Percentiles rank a stretch among this genome's conserved stretches.
phyloP scores from a whole-genome alignment of 2,113 vertebrate species.

The Clarias gariepinus region DNA sequence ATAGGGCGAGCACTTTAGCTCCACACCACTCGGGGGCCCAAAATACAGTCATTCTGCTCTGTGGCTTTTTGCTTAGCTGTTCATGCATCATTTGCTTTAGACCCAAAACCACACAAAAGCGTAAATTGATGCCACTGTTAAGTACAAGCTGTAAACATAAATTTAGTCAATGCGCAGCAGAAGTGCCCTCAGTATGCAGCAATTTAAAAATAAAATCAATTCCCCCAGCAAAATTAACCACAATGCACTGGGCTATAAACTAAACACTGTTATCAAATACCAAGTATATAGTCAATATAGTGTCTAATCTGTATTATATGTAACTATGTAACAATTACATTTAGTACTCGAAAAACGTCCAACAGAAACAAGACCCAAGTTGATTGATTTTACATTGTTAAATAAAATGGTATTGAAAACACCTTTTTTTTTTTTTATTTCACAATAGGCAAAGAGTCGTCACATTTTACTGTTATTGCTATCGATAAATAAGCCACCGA shows the following conservation, averaged over 20 bases:
- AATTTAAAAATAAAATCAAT: not conserved
- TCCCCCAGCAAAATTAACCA: not conserved
- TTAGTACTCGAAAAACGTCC: not conserved
- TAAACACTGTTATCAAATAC: not conserved
- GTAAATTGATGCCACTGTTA: not conserved
- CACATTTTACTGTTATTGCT: not conserved
- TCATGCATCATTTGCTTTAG: not conserved
- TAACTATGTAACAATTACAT: not conserved
- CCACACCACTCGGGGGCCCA: not conserved
- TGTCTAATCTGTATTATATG: not conserved
- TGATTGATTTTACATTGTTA: not conserved
- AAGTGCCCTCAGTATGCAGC: not conserved
- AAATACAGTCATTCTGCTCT: not conserved
- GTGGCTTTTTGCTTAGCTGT: not conserved
- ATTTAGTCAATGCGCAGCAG: not conserved
- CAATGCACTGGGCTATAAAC: not conserved
- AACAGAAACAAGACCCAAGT: not conserved
- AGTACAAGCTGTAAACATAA: not conserved
- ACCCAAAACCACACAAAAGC: not conserved
- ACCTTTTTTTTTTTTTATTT: not conserved
- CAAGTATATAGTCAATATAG: not conserved
- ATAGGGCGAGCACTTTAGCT: no score
- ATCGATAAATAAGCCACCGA: not conserved
- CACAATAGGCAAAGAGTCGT: not conserved
- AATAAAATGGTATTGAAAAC: not conserved